phyloP scores from a whole-genome alignment of 2,113 vertebrate species.

The Rattus rattus region DNA sequence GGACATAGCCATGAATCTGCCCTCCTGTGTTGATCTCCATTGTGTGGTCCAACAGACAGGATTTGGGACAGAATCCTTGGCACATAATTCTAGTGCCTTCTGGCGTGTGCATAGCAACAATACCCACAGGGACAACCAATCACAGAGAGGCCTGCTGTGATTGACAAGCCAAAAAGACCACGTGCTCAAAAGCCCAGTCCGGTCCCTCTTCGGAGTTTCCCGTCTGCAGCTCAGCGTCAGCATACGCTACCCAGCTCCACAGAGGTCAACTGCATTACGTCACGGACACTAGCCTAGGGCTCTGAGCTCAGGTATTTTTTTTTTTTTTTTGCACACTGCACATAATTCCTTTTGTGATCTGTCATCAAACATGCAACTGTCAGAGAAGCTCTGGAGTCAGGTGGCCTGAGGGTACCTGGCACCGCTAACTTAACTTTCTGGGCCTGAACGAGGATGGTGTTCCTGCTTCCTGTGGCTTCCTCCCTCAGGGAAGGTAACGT shows the following conservation, averaged over 20 bases:
- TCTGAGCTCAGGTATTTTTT: background rate
- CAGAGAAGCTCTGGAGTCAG: background rate
- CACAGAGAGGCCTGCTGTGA: rapidly evolving
- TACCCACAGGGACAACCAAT: rapidly evolving
- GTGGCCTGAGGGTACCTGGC: background rate
- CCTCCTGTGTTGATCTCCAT: rapidly evolving
- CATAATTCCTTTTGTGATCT: rapidly evolving
- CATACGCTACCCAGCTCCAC: rapidly evolving
- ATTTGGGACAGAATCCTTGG: too few species aligned
- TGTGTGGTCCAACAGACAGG: background rate
- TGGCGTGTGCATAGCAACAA: rapidly evolving
- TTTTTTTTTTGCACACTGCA: too few species aligned
- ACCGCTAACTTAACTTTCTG: background rate
- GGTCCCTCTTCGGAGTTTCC: background rate
- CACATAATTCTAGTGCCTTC: background rate
- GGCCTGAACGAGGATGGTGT: background rate
- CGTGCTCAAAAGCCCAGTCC: background rate
- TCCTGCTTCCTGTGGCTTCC: background rate
- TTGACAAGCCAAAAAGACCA: background rate
- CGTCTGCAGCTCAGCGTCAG: background rate
- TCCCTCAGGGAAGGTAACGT: background rate
- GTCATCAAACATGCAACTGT: rapidly evolving
- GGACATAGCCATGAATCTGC: rapidly evolving
- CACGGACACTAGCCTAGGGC: rapidly evolving
- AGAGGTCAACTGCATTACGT: rapidly evolving